Evolutionary conservation across 2,888 invertebrate species (phyloP).

Genomic region (Chloroclysta siterata): DNA sequence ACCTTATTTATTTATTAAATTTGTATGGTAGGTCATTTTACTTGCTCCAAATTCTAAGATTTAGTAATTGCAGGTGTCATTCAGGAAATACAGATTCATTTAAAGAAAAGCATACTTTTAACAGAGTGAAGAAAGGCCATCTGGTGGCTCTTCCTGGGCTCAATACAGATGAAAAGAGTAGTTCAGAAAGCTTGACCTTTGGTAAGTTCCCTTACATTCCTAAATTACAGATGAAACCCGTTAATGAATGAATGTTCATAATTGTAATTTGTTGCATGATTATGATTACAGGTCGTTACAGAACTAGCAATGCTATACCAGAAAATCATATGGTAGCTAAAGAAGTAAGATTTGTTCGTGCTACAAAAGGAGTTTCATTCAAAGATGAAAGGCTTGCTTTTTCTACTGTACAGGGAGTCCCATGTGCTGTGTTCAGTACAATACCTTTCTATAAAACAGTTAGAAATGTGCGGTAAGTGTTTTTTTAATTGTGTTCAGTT

Average conservation of each 20-base stretch:
- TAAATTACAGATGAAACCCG: background rate
- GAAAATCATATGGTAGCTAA: slow-evolving; percentile 83
- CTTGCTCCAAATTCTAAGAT: slow-evolving; percentile 20
- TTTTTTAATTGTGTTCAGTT: background rate
- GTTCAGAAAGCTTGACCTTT: slow-evolving; percentile 92
- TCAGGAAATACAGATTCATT: slow-evolving; percentile 70
- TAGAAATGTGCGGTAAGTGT: slow-evolving; percentile 85
- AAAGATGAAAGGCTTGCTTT: slow-evolving; percentile 93
- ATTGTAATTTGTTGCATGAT: background rate
- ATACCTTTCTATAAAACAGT: slow-evolving; percentile 92
- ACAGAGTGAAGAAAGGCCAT: slow-evolving; percentile 71
- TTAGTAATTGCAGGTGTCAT: slow-evolving; percentile 60
- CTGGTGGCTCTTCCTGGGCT: slow-evolving; percentile 79
- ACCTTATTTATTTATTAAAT: background rate
- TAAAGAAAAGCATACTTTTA: slow-evolving; percentile 69
- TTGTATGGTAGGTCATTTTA: too few relatives aligned
- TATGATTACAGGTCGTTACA: slow-evolving; percentile 72
- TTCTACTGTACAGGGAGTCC: slow-evolving; percentile 90
- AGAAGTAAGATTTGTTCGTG: slow-evolving; percentile 86
- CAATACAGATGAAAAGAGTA: slow-evolving; percentile 89
- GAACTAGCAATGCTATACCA: slow-evolving; percentile 81
- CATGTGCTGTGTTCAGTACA: slow-evolving; percentile 94
- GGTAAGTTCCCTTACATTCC: slow-evolving; percentile 55
- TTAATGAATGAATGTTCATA: background rate
- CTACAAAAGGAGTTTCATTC: slow-evolving; percentile 87